Conservation (phyloP, 1,140 invertebrate genomes). For the Bicyclus anynana region DNA sequence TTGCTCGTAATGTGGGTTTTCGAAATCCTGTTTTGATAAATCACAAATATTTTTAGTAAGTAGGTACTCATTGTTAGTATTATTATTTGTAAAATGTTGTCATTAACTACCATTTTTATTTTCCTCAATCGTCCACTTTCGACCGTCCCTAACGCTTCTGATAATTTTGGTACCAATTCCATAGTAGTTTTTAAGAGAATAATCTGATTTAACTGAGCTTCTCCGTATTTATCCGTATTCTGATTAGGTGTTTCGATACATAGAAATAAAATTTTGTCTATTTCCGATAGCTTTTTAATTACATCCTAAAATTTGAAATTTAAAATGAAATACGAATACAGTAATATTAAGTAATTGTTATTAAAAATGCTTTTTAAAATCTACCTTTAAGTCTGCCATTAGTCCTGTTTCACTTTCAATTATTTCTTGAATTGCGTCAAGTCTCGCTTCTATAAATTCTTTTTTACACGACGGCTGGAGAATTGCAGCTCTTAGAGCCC, state of each 20-base stretch:
- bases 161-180: conserved; percentile 82
- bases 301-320: conserved; percentile 50
- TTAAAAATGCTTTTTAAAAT: not conserved
- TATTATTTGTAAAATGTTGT: not conserved
- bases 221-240: conserved; percentile 78
- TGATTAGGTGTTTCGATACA: conserved; percentile 77
- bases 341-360: not conserved
- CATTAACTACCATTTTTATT: conserved; percentile 69
- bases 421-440: conserved; percentile 87
- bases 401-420: conserved; percentile 81
- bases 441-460: conserved; percentile 81
- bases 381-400: conserved; percentile 71
- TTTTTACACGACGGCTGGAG: conserved; percentile 87
- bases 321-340: not conserved
- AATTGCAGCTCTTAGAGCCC: conserved; percentile 87
- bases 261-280: conserved; percentile 77
- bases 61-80: not conserved
- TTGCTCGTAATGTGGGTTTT: conserved; percentile 66
- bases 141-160: conserved; percentile 78
- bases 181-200: conserved; percentile 88
- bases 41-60: not conserved
- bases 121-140: conserved; percentile 80
- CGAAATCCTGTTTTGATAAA: conserved; percentile 47
- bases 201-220: conserved; percentile 88
- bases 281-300: conserved; percentile 68